Evolutionary conservation across 2,113 vertebrate species (phyloP).

Genomic region (Mus musculus): GRCm39 chr15:89611501-89612000

Average conservation of each 20-base stretch:
- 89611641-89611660: not conserved
- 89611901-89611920: slow-evolving; percentile 64
- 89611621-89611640: not conserved
- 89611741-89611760: slow-evolving; percentile 47
- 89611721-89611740: slow-evolving; percentile 43
- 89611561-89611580: too few relatives aligned
- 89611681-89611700: not conserved
- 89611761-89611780: slow-evolving; percentile 38
- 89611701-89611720: not conserved
- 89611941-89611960: slow-evolving; percentile 41
- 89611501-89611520: too few relatives aligned
- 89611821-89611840: slow-evolving; percentile 55
- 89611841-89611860: slow-evolving; percentile 60
- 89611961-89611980: slow-evolving; percentile 42
- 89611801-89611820: slow-evolving; percentile 63
- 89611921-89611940: slow-evolving; percentile 16
- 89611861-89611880: slow-evolving; percentile 63
- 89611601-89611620: not conserved
- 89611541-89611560: too few relatives aligned
- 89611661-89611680: not conserved
- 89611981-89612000: slow-evolving; percentile 40
- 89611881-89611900: slow-evolving; percentile 70
- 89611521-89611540: too few relatives aligned
- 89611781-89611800: slow-evolving; percentile 65
- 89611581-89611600: not conserved